Evolutionary conservation across 2,113 vertebrate genomes (phyloP), one percentile per base, ranked within the genome.

Genomic region (Macquaria australasica): DNA sequence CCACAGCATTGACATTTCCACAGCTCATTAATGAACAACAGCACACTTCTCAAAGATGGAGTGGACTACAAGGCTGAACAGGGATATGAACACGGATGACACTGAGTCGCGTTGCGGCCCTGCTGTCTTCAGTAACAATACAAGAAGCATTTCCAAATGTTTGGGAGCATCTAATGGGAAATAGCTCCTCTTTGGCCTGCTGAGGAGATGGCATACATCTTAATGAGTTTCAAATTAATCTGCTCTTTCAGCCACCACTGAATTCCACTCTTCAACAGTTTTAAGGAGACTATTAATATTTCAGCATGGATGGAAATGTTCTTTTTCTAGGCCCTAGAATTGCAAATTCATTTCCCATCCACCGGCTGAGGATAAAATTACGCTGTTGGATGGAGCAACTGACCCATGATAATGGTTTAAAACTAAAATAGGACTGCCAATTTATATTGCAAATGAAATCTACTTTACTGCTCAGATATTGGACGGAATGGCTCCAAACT

Each of bases 271-370:
- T 86, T 84, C 66, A 75, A 83, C 67, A 74, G 75, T 90, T 92
- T 92, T 84, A 81, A 68, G 59, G 77, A 83, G 77, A 74, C 86
- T 80, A 89, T 93, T 88, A 92, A 93, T 94, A 93, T 94, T 92
- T 91, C 71, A 93, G 51, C 31, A 82, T 77, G 64, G 77, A 81
- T 78, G 64, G 77, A 92, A 94, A 86, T 88, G 2, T 84, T 91
- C 77, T 81, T 83, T 82, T 82, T 88, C 62, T 66, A 20, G 55
- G 74, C 68, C 12, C 31, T 45, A 55, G 77, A 91, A 90, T 79
- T 87, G 83, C 77, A 88, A 79, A 91, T 92, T 59, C 23, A 79
- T 86, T 81, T 83, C 41, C 63, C 39, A 34, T 88, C 73, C 53
- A 56, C 74, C 43, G 39, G 14, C n/a, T 73, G 20, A 78, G 78